These are phyloP conservation scores for Pao palembangensis DNA, from an alignment of 2,113 vertebrate genomes.

Conservation along the genomic window DNA sequence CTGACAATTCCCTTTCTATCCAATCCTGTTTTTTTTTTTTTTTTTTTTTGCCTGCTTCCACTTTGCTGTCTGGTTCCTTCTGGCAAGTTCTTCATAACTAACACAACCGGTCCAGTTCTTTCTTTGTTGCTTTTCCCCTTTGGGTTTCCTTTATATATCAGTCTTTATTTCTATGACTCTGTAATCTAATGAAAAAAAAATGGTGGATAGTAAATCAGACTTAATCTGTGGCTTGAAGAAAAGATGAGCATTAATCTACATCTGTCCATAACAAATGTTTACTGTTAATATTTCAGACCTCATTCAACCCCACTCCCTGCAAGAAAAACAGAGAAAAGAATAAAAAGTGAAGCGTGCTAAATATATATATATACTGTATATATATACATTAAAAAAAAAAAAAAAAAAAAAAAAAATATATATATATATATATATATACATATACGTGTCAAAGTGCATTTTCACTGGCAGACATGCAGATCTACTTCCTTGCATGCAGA, in stretches of 20 bases:
- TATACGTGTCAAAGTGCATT: slow-evolving; percentile 18
- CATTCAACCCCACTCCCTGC: slow-evolving; percentile 42
- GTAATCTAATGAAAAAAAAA: slow-evolving; percentile 69
- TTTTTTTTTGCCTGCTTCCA: slow-evolving; percentile 57
- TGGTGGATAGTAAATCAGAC: slow-evolving; percentile 74
- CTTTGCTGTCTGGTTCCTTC: slow-evolving; percentile 58
- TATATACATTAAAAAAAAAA: no score
- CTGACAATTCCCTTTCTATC: slow-evolving; percentile 57
- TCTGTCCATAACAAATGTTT: slow-evolving; percentile 79
- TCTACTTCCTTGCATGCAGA: slow-evolving; percentile 20
- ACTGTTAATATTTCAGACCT: slow-evolving; percentile 69
- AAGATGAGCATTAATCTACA: slow-evolving; percentile 81
- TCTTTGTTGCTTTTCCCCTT: slow-evolving; percentile 41
- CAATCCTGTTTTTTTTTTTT: slow-evolving; percentile 29
- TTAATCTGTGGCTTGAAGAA: slow-evolving; percentile 77
- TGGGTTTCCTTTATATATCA: slow-evolving; percentile 26
- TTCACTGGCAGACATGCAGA: slow-evolving; percentile 17
- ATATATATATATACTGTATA: background rate
- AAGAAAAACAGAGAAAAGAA: background rate
- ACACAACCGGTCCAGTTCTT: background rate
- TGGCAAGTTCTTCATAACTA: slow-evolving; percentile 38
- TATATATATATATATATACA: background rate
- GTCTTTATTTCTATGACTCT: slow-evolving; percentile 45
- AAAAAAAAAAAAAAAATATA: no score
- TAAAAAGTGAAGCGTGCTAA: background rate